These are phyloP conservation scores for Chaenodraco wilsoni DNA, from an alignment of 2,797 vertebrate genomes.

Conservation along the genomic window DNA sequence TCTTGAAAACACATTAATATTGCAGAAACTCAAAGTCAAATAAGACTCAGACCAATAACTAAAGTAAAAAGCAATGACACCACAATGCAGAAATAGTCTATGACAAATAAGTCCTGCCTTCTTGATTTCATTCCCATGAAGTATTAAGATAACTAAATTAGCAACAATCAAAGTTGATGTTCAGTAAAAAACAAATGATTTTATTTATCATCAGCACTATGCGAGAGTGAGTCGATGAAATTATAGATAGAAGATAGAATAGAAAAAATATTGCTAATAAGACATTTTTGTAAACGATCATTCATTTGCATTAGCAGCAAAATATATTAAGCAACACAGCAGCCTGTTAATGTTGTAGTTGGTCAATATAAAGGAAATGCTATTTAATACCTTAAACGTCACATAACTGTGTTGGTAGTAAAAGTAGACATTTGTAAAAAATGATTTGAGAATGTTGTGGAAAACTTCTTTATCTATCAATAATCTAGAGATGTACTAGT, in stretches of 20 bases:
- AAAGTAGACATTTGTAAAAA: background rate
- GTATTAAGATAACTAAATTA: background rate
- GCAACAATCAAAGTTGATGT: background rate
- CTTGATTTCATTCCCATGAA: background rate
- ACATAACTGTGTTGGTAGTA: background rate
- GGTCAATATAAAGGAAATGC: background rate
- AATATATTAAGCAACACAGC: background rate
- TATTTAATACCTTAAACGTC: background rate
- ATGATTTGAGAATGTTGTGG: background rate
- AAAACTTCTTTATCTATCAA: no score
- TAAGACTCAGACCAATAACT: background rate
- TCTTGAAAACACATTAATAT: background rate
- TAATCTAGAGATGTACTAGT: no score
- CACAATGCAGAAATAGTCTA: background rate
- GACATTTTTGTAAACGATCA: no score
- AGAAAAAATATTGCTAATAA: no score
- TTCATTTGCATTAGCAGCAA: background rate
- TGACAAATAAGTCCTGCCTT: background rate
- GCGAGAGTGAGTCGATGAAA: background rate
- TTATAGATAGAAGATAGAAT: no score
- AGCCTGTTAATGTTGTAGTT: background rate
- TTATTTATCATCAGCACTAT: no score
- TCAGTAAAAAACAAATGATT: no score
- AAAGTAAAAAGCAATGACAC: background rate
- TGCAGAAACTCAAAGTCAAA: background rate